Percentiles rank a stretch among this genome's conserved stretches.
phyloP scores from a whole-genome alignment of 2,797 vertebrate genomes.

The Tamandua tetradactyla region DNA sequence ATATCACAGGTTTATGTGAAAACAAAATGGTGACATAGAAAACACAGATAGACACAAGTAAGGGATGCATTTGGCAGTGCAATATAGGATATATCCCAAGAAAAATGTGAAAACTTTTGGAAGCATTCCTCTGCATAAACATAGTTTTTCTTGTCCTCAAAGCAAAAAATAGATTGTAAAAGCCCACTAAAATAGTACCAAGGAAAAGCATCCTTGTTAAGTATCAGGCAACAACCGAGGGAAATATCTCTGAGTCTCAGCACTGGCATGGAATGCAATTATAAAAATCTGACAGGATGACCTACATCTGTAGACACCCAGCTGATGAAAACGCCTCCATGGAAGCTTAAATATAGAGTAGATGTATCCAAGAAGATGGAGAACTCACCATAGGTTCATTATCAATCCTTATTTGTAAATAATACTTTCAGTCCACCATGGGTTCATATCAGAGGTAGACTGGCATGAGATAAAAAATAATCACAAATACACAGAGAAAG shows the following conservation, averaged over 20 bases:
- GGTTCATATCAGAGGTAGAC: not conserved
- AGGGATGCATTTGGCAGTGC: not conserved
- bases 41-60: not conserved
- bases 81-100: not conserved
- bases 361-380: not conserved
- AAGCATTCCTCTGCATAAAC: conserved; percentile 31
- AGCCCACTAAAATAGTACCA: conserved; percentile 30
- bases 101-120: conserved; percentile 23
- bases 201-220: not conserved
- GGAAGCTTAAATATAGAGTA: not conserved
- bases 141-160: conserved; percentile 50
- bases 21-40: not conserved
- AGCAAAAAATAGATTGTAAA: conserved; percentile 53
- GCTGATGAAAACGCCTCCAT: not conserved
- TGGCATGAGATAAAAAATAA: not conserved
- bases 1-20: not conserved
- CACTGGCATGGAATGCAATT: conserved; percentile 3
- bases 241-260: not conserved
- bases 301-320: not conserved
- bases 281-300: conserved; percentile 14
- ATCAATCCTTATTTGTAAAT: not conserved
- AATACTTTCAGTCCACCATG: not conserved
- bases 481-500: not conserved
- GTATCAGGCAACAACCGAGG: not conserved
- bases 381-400: not conserved